Conservation (phyloP, 2,113 vertebrate species). For the Anarrhichthys ocellatus region DNA sequence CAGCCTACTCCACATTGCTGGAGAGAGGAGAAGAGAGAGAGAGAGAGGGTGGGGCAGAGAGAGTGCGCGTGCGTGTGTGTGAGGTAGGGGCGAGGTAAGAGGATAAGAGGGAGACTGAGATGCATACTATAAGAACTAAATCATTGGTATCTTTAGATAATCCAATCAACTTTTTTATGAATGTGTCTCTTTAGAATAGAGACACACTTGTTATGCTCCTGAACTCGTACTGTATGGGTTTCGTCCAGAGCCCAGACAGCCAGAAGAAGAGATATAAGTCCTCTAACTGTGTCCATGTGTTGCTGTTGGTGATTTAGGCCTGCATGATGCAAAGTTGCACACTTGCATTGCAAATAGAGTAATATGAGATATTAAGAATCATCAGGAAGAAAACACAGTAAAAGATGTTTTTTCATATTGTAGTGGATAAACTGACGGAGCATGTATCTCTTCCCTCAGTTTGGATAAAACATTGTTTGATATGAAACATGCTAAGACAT, state of each 20-base stretch:
- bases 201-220: not conserved
- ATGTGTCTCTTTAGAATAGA: conserved; percentile 5
- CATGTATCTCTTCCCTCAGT: not conserved
- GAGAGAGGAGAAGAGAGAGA: conserved; percentile 13
- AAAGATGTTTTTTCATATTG: not conserved
- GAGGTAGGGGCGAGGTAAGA: too few species aligned
- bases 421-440: not conserved
- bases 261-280: not conserved
- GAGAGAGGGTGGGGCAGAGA: conserved; percentile 45
- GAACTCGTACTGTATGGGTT: not conserved
- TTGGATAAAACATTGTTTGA: not conserved
- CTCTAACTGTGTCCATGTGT: not conserved
- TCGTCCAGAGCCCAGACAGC: not conserved
- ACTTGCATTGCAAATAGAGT: not conserved
- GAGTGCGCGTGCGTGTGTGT: too few species aligned
- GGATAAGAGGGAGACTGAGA: not conserved
- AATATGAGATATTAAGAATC: not conserved
- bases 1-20: conserved; percentile 53
- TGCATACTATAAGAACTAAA: not conserved
- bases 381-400: not conserved
- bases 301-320: not conserved
- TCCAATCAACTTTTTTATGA: not conserved
- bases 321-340: not conserved
- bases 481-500: not conserved
- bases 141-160: conserved; percentile 18